phyloP scores from a whole-genome alignment of 2,888 invertebrate species.

The Lepidochrysops patricia region DNA sequence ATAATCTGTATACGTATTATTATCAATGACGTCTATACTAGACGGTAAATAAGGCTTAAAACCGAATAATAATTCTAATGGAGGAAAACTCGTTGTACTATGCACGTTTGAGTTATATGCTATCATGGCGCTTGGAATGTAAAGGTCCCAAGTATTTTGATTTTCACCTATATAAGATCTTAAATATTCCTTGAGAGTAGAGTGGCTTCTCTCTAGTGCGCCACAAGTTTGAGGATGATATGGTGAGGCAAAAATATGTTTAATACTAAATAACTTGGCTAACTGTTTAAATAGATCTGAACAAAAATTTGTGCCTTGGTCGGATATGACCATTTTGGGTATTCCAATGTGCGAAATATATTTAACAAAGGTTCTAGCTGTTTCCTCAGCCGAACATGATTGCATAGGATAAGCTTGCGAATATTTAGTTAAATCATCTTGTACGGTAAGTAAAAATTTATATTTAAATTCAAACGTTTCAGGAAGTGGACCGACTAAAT shows the following conservation, averaged over 20 bases:
- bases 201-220: not conserved
- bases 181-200: not conserved
- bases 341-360: conserved; percentile 3
- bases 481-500: not conserved
- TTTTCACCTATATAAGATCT: not conserved
- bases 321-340: conserved; percentile 2
- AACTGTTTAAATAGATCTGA: conserved; percentile 8
- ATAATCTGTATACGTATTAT: conserved; percentile 8
- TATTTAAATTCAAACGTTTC: conserved; percentile 5
- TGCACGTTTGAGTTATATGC: not conserved
- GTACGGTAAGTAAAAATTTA: conserved; percentile 1
- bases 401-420: not conserved
- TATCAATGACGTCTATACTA: not conserved
- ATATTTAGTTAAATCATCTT: conserved; percentile 5
- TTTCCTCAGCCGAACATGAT: conserved; percentile 7
- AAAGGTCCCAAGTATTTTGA: not conserved
- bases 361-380: not conserved
- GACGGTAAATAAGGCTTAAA: conserved; percentile 4
- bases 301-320: conserved; percentile 8
- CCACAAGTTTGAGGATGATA: not conserved
- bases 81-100: not conserved
- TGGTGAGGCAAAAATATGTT: not conserved
- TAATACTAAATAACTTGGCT: not conserved
- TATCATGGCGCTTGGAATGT: not conserved
- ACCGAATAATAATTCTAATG: not conserved